A percentile compares a stretch with the other conserved stretches of the same genome.
Conservation (phyloP, 2,797 vertebrate species). For the Anomalospiza imberbis region DNA sequence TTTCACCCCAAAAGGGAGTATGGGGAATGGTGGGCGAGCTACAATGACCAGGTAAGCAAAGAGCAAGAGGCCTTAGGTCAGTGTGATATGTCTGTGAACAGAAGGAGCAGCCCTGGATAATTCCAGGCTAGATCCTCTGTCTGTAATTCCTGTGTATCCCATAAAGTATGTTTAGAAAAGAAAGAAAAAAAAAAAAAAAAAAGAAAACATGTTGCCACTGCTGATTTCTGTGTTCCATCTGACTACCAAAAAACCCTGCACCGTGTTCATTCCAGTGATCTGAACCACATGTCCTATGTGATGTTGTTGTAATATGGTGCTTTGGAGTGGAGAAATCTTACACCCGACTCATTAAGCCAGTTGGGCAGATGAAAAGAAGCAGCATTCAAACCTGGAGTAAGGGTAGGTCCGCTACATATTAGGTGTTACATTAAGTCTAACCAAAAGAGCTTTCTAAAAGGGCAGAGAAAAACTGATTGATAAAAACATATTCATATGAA, state of each 20-base stretch:
- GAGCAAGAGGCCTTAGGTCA: constrained; percentile 66
- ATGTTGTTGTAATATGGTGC: constrained; percentile 38
- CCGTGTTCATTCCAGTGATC: constrained; percentile 19
- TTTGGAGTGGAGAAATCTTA: constrained; percentile 10
- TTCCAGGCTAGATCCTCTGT: constrained; percentile 45
- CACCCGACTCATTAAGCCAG: neutral
- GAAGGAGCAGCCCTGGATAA: constrained; percentile 50
- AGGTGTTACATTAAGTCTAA: neutral
- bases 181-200: neutral
- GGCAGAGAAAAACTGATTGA: neutral
- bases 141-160: constrained; percentile 47
- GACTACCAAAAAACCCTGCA: neutral
- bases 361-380: neutral
- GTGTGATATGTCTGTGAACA: constrained; percentile 69
- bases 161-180: constrained; percentile 19
- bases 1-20: constrained; percentile 84
- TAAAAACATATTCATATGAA: neutral
- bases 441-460: neutral
- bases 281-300: constrained; percentile 52
- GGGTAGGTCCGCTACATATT: rapidly evolving
- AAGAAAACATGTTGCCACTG: neutral
- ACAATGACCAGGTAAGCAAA: constrained; percentile 82
- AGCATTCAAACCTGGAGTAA: neutral
- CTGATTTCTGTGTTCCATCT: constrained; percentile 49
- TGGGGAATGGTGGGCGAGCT: constrained; percentile 83